Percentiles rank a stretch among this genome's conserved stretches.
Evolutionary conservation across 2,797 vertebrate species (phyloP).

Genomic region (Pogoniulus pusillus): DNA sequence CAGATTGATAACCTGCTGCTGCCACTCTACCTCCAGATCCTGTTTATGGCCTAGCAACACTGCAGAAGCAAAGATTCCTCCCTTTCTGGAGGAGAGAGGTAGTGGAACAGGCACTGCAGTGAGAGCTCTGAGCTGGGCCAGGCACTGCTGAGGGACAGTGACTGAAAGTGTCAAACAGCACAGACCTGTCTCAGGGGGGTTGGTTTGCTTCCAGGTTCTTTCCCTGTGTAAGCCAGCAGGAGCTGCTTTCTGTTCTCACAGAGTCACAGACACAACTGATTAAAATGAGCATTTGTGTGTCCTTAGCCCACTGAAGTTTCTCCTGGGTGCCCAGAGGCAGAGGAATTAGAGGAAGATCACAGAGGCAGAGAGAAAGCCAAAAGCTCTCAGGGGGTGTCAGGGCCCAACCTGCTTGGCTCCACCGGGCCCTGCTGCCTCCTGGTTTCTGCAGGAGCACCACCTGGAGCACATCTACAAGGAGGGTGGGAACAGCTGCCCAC

Average conservation of each 20-base stretch:
- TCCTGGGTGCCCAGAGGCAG: neutral
- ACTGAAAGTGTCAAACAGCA: neutral
- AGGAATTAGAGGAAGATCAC: neutral
- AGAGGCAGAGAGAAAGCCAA: neutral
- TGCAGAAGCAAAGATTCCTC: neutral
- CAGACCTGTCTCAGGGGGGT: conserved; percentile 45
- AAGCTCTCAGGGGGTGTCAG: neutral
- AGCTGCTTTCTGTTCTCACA: neutral
- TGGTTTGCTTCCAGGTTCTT: neutral
- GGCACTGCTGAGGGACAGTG: neutral
- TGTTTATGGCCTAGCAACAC: conserved; percentile 85
- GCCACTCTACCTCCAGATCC: conserved; percentile 94
- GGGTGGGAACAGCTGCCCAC: neutral
- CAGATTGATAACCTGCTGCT: conserved; percentile 97
- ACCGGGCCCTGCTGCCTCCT: rapidly evolving
- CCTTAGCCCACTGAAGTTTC: neutral
- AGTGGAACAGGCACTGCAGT: neutral
- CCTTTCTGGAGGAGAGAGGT: neutral
- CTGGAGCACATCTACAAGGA: neutral
- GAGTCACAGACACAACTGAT: neutral
- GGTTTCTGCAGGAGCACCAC: neutral
- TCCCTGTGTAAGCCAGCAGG: neutral
- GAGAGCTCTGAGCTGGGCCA: neutral
- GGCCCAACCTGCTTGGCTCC: neutral
- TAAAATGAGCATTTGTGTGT: neutral